phyloP scores from a whole-genome alignment of 92 coral and sea anemone species.

The Pocillopora grandis region DNA sequence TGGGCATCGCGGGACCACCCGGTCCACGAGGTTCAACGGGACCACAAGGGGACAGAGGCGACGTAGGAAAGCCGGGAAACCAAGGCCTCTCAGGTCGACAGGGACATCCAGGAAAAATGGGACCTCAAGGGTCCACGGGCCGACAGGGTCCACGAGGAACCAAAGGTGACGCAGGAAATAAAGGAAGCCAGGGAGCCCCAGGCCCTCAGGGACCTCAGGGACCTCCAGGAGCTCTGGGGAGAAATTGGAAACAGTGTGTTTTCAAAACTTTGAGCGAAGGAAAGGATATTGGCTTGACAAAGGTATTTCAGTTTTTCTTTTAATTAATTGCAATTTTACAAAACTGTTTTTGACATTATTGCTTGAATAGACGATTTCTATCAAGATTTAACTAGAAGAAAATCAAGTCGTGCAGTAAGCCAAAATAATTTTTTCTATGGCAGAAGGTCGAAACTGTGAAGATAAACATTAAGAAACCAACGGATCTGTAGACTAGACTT shows the following conservation, averaged over 20 bases:
- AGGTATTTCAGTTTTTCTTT: too few relatives aligned
- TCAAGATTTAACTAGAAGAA: neutral
- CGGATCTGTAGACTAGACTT: neutral
- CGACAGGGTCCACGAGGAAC: neutral
- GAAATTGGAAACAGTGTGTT: too few relatives aligned
- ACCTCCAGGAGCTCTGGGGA: neutral
- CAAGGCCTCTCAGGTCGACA: neutral
- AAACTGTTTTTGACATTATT: too few relatives aligned
- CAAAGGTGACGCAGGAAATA: neutral
- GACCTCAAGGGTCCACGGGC: too few relatives aligned
- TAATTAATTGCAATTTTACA: too few relatives aligned
- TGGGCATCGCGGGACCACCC: neutral
- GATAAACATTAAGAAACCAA: too few relatives aligned
- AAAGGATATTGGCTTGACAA: too few relatives aligned
- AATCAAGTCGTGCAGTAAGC: neutral
- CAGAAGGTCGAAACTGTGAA: too few relatives aligned
- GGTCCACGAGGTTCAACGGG: too few relatives aligned
- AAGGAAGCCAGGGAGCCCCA: conserved; percentile 2
- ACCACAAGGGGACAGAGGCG: neutral
- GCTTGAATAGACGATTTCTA: neutral
- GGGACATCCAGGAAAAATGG: neutral
- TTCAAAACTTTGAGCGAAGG: too few relatives aligned
- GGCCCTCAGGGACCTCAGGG: neutral
- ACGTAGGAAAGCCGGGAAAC: neutral
- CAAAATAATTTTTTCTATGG: too few relatives aligned